Conservation (phyloP, 2,888 invertebrate genomes). For the Aspidiotus destructor region DNA sequence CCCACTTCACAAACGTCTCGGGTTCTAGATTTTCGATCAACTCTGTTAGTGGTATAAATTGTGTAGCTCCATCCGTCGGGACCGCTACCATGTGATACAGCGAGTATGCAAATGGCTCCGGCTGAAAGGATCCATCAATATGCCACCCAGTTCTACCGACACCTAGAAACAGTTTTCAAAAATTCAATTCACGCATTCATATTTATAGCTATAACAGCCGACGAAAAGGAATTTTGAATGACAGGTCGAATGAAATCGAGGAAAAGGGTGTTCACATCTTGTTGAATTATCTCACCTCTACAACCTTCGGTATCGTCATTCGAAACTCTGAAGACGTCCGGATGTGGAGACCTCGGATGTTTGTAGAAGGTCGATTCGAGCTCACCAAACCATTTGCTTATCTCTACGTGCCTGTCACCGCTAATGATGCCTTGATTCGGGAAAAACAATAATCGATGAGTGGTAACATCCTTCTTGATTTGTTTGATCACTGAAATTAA, state of each 20-base stretch:
- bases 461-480: slow-evolving; percentile 39
- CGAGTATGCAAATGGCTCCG: slow-evolving; percentile 39
- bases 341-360: slow-evolving; percentile 39
- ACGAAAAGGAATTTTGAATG: too few relatives aligned
- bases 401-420: slow-evolving; percentile 39
- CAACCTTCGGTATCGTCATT: slow-evolving; percentile 40
- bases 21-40: slow-evolving; percentile 37
- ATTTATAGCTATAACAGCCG: too few relatives aligned
- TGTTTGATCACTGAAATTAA: slow-evolving; percentile 38
- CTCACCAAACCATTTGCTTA: slow-evolving; percentile 40
- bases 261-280: too few relatives aligned
- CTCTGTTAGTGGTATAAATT: slow-evolving; percentile 39
- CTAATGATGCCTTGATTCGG: slow-evolving; percentile 39
- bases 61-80: slow-evolving; percentile 38
- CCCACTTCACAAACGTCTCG: slow-evolving; percentile 37
- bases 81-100: slow-evolving; percentile 40
- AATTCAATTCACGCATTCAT: too few relatives aligned
- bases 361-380: slow-evolving; percentile 40
- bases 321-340: slow-evolving; percentile 40
- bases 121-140: slow-evolving; percentile 40
- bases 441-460: slow-evolving; percentile 38
- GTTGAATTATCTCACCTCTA: slow-evolving; percentile 36
- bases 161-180: slow-evolving; percentile 35
- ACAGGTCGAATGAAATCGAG: too few relatives aligned
- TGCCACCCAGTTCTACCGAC: slow-evolving; percentile 40